Evolutionary conservation across 2,888 invertebrate species (phyloP).

Genomic region (Ichneumoninae sp.): DNA sequence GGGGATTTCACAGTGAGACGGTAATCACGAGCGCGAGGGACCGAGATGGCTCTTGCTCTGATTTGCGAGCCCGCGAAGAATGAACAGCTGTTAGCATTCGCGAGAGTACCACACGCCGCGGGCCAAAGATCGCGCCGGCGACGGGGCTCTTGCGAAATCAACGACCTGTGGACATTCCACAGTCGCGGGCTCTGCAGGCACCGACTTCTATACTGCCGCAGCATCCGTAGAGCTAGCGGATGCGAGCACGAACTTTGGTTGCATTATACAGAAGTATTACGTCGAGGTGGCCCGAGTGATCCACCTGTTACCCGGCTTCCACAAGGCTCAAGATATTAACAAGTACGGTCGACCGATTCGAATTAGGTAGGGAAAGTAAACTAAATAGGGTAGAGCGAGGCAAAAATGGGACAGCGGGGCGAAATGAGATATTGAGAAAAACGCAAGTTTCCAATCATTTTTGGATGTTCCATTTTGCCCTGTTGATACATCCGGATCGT

Average conservation of each 20-base stretch:
- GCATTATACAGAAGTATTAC: neutral
- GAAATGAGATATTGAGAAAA: too few species aligned
- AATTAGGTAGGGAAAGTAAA: neutral
- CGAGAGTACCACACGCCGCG: conserved; percentile 71
- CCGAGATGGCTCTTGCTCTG: conserved; percentile 68
- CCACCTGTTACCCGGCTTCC: conserved; percentile 77
- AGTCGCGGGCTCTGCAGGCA: conserved; percentile 56
- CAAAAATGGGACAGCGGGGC: too few species aligned
- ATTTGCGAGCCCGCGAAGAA: conserved; percentile 77
- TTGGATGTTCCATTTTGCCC: too few species aligned
- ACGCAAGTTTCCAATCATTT: too few species aligned
- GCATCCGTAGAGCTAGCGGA: neutral
- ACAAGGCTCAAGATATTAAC: neutral
- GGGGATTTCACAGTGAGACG: conserved; percentile 42
- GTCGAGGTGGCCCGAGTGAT: conserved; percentile 41
- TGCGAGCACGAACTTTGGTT: neutral
- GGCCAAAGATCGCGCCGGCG: conserved; percentile 77
- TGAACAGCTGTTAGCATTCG: conserved; percentile 58
- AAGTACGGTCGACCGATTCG: neutral
- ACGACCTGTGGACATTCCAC: conserved; percentile 79
- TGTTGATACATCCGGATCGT: too few species aligned
- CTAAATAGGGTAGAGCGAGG: too few species aligned
- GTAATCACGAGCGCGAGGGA: conserved; percentile 35
- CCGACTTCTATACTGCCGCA: conserved; percentile 30
- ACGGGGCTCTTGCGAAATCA: conserved; percentile 74